Conservation (phyloP, 2,797 vertebrate genomes). For the Buphagus erythrorhynchus region DNA sequence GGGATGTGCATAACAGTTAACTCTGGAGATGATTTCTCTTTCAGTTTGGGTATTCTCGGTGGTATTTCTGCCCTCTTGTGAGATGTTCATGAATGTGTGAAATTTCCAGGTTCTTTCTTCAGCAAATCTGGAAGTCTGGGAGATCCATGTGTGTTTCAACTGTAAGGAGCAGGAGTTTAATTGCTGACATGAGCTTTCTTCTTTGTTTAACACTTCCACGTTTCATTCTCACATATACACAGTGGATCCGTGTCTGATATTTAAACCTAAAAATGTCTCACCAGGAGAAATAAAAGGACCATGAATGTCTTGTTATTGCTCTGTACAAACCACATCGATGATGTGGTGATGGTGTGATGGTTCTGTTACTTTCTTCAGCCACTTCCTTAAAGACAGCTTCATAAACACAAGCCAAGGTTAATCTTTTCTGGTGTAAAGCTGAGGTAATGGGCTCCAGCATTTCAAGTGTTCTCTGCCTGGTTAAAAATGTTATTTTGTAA, state of each 20-base stretch:
- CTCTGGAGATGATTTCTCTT: background rate
- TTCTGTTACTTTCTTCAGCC: background rate
- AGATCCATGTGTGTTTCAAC: background rate
- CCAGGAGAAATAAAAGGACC: background rate
- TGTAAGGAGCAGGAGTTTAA: background rate
- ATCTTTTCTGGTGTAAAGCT: background rate
- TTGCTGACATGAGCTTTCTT: background rate
- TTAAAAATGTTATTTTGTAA: background rate
- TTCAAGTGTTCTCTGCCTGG: background rate
- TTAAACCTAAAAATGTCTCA: constrained; percentile 5
- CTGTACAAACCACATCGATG: background rate
- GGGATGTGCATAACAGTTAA: background rate
- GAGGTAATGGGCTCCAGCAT: background rate
- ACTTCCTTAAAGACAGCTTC: background rate
- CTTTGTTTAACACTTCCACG: background rate
- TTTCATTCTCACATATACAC: background rate
- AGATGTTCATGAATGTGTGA: background rate
- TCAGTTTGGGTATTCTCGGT: background rate
- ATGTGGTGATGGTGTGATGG: no score
- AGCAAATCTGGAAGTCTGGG: background rate
- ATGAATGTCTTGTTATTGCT: background rate
- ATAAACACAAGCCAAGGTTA: background rate
- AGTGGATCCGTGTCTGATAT: background rate
- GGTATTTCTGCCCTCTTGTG: background rate
- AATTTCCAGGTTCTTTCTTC: background rate